Base-by-base conservation (phyloP, 1,140 invertebrate species). In the Helicoverpa armigera region DNA sequence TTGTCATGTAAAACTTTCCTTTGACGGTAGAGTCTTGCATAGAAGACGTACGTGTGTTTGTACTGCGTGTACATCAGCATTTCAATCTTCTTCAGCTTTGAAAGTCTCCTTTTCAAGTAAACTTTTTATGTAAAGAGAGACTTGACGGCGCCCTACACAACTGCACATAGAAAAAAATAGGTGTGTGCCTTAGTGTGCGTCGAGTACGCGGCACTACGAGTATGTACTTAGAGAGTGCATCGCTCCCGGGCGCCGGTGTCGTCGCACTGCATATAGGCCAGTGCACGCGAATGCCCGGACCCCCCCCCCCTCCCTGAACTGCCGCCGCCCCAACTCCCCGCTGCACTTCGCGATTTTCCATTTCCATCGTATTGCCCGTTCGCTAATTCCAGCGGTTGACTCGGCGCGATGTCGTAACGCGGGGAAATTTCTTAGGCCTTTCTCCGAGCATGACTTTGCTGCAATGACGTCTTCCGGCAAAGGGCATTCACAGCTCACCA, bases 211-310 rank as follows among this genome's bases (percentile, higher is more conserved):
- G 86, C 82, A 85, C 89, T 90, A 85, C 69, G 81, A 80, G 83
- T 83, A 93, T 90, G 90, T 94, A 94, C 89, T 91, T 88, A 88
- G 89, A 92, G 91, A 94, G 92, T 94, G 92, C 92, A 94, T 93
- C 94, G 92, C 90, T 94, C 92, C 92, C 92, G 91, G 89, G 87
- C 92, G 91, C 85, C 87, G 83, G 94, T 89, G 94, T 95, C 94
- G 93, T 93, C 93, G 92, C 89, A 93, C 92, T 94, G 92, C 94
- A 95, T 93, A 93, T 95, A 94, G 92, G 92, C 91, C 94, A 93
- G 88, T 95, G 92, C 93, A 93, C 92, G 92, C 92, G 89, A 92
- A 90, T 91, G 90, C 90, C 91, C 91, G 87, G 72, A 63, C 87
- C 87, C 87, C 86, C 84, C 72, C 69, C 85, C 79, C 80, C 85